Percentiles rank a stretch among this genome's conserved stretches.
These are phyloP conservation scores for Anseranas semipalmata DNA, from an alignment of 2,113 vertebrate genomes.

Conservation along the genomic window DNA sequence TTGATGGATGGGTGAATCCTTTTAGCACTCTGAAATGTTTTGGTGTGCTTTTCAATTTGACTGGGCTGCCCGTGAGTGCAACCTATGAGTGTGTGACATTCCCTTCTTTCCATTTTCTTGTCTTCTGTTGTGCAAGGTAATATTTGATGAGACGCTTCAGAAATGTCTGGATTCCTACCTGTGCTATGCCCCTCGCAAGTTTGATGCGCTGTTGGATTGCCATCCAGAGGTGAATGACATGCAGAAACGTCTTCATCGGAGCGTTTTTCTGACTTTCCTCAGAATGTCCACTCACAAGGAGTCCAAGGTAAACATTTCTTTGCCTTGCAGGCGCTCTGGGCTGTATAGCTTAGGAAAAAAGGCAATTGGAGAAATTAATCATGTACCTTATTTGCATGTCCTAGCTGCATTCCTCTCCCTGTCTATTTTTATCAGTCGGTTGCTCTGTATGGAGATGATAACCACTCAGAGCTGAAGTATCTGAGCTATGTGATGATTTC, in stretches of 20 bases:
- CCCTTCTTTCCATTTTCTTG: background rate
- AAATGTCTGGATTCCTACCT: slow-evolving; percentile 94
- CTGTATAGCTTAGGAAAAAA: background rate
- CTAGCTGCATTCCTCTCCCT: background rate
- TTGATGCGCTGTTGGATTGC: slow-evolving; percentile 75
- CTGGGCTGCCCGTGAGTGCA: background rate
- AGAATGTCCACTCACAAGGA: slow-evolving; percentile 98
- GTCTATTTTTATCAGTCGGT: background rate
- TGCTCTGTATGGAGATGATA: background rate
- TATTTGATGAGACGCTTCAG: slow-evolving; percentile 95
- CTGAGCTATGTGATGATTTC: background rate
- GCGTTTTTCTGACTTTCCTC: slow-evolving; percentile 91
- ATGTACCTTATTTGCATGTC: background rate
- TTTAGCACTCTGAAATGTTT: background rate
- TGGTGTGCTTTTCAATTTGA: background rate
- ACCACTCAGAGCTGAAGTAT: background rate
- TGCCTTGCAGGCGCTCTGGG: background rate
- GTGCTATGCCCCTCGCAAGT: slow-evolving; percentile 82
- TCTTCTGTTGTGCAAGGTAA: slow-evolving; percentile 79
- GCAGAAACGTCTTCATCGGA: slow-evolving; percentile 85
- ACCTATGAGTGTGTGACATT: rapidly evolving
- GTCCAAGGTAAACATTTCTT: slow-evolving; percentile 84
- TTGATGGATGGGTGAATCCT: background rate
- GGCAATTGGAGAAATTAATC: background rate
- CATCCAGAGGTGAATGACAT: slow-evolving; percentile 77